Percentiles rank a stretch among this genome's conserved stretches.
phyloP scores from a whole-genome alignment of 1,140 invertebrate species.

The Ooceraea biroi region DNA sequence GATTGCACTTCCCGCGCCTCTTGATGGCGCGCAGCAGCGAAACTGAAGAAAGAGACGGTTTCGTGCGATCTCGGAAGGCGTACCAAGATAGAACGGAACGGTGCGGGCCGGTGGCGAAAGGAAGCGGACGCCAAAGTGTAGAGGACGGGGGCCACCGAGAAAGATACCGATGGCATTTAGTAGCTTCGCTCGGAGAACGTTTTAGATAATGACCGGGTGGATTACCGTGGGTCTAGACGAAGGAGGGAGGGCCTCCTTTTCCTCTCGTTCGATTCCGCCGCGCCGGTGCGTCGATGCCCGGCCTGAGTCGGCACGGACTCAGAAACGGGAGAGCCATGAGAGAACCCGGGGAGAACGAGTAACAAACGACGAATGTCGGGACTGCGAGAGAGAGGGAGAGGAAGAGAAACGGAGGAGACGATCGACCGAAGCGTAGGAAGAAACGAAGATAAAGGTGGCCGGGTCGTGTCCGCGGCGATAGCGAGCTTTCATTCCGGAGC shows the following conservation, averaged over 20 bases:
- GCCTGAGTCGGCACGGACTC: background rate
- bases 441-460: slow-evolving; percentile 31
- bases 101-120: slow-evolving; percentile 51
- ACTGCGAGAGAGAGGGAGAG: background rate
- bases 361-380: background rate
- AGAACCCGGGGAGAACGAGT: slow-evolving; percentile 3
- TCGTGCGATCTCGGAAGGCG: slow-evolving; percentile 57
- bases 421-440: background rate
- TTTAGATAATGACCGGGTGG: slow-evolving; percentile 75
- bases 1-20: background rate
- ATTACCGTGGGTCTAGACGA: slow-evolving; percentile 47
- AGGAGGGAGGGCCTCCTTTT: slow-evolving; percentile 56
- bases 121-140: slow-evolving; percentile 23
- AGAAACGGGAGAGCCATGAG: background rate
- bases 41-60: slow-evolving; percentile 1
- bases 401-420: background rate
- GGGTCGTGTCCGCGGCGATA: slow-evolving; percentile 28
- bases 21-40: background rate
- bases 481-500: slow-evolving; percentile 51
- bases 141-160: slow-evolving; percentile 19
- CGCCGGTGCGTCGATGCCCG: background rate
- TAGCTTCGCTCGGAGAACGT: slow-evolving; percentile 71
- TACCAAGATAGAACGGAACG: slow-evolving; percentile 33
- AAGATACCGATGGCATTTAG: slow-evolving; percentile 75
- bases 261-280: slow-evolving; percentile 64